Evolutionary conservation across 1,140 invertebrate species (phyloP).

Genomic region (Drosophila pachea): DNA sequence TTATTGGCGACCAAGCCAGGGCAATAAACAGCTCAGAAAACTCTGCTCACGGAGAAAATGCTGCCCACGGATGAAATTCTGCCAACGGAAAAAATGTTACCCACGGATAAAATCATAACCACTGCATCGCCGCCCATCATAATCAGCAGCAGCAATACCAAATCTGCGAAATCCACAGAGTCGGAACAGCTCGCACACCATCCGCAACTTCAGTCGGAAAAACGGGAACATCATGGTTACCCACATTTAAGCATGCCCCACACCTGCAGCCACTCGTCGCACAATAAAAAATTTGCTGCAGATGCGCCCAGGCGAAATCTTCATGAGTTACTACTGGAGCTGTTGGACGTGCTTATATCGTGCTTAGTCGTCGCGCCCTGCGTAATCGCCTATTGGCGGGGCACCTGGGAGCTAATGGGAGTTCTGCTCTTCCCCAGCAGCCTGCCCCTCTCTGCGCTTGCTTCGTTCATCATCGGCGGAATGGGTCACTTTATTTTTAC

Average conservation of each 20-base stretch:
- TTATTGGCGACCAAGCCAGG: background rate
- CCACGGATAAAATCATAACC: constrained; percentile 54
- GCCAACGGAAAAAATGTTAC: constrained; percentile 36
- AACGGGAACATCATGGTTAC: background rate
- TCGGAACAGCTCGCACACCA: constrained; percentile 44
- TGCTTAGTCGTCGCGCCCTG: constrained; percentile 86
- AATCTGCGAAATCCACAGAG: constrained; percentile 4
- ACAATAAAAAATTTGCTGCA: constrained; percentile 69
- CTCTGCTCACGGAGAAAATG: constrained; percentile 27
- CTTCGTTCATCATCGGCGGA: constrained; percentile 85
- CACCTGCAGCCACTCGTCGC: constrained; percentile 27
- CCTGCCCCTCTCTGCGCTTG: constrained; percentile 81
- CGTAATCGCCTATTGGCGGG: constrained; percentile 91
- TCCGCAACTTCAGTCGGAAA: constrained; percentile 8
- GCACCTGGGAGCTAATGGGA: constrained; percentile 90
- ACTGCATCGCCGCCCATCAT: constrained; percentile 45
- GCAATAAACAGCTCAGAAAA: background rate
- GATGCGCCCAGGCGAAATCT: constrained; percentile 64
- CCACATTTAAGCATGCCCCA: constrained; percentile 18
- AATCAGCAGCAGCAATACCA: constrained; percentile 29
- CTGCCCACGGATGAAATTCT: constrained; percentile 54
- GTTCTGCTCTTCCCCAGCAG: constrained; percentile 84
- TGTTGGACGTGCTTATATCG: constrained; percentile 86
- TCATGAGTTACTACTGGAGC: constrained; percentile 82
- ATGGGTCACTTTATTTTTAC: constrained; percentile 84